Percentiles rank a stretch among this genome's conserved stretches.
Evolutionary conservation across 1,140 invertebrate genomes (phyloP).

Genomic region (Monochamus saltuarius): DNA sequence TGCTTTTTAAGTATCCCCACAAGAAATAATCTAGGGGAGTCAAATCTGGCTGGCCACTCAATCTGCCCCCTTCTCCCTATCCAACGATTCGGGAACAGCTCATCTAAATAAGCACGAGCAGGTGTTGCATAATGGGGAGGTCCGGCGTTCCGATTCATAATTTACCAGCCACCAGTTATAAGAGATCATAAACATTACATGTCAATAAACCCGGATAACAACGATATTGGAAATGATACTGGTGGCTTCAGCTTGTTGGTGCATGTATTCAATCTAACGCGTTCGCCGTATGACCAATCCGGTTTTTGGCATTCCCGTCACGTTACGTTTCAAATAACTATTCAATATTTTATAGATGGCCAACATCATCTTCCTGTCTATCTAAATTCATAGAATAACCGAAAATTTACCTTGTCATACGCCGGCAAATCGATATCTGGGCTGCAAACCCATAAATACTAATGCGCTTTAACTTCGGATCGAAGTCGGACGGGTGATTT

Average conservation of each 20-base stretch:
- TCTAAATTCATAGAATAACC: slow-evolving; percentile 20
- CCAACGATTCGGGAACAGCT: too few relatives aligned
- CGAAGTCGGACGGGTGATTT: slow-evolving; percentile 8
- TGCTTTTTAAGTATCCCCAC: too few relatives aligned
- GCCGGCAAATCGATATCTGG: not conserved
- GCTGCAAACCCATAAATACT: slow-evolving; percentile 7
- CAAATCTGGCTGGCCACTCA: too few relatives aligned
- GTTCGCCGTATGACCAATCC: slow-evolving; percentile 6
- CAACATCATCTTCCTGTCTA: slow-evolving; percentile 20
- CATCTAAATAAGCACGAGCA: too few relatives aligned
- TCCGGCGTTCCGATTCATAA: too few relatives aligned
- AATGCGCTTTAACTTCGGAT: slow-evolving; percentile 8
- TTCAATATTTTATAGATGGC: slow-evolving; percentile 21
- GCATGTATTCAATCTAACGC: slow-evolving; percentile 11
- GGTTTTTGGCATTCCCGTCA: slow-evolving; percentile 18
- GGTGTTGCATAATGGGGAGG: too few relatives aligned
- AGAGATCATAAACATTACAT: too few relatives aligned
- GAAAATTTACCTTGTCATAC: slow-evolving; percentile 15
- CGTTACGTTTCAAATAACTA: slow-evolving; percentile 13
- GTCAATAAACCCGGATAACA: too few relatives aligned
- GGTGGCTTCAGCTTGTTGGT: slow-evolving; percentile 1
- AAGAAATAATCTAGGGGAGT: too few relatives aligned
- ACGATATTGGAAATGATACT: slow-evolving; percentile 12
- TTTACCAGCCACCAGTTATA: too few relatives aligned
- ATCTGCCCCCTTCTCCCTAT: too few relatives aligned